A percentile compares a stretch with the other conserved stretches of the same genome.
phyloP scores from a whole-genome alignment of 2,113 vertebrate species.

The Mobula hypostoma region DNA sequence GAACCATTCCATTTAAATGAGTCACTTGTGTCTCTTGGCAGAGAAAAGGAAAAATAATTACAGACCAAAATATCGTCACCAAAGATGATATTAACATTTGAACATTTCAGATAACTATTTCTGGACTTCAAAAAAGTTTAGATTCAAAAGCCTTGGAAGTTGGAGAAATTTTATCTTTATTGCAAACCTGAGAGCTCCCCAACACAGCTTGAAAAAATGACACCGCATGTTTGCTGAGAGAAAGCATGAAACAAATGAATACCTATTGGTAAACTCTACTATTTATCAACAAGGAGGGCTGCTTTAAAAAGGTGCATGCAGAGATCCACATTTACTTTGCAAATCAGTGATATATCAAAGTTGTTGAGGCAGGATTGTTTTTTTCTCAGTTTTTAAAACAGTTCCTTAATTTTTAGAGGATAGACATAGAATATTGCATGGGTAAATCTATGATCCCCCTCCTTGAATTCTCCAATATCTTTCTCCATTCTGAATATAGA shows the following conservation, averaged over 20 bases:
- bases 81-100: not conserved
- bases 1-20: not conserved
- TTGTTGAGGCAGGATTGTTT: not conserved
- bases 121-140: not conserved
- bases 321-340: not conserved
- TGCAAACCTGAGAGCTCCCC: not conserved
- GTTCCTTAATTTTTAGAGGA: not conserved
- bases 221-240: not conserved
- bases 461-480: too few species aligned
- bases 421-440: too few species aligned
- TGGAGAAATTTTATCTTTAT: not conserved
- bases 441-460: too few species aligned
- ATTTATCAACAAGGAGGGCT: not conserved
- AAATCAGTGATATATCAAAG: not conserved
- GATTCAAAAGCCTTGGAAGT: not conserved
- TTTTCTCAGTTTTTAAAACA: not conserved
- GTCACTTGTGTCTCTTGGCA: not conserved
- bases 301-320: not conserved
- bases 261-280: not conserved
- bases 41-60: not conserved
- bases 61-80: not conserved
- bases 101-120: not conserved
- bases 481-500: too few species aligned
- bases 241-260: not conserved
- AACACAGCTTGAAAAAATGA: not conserved